Evolutionary conservation across 2,797 vertebrate genomes (phyloP).

Genomic region (Octomys mimax): DNA sequence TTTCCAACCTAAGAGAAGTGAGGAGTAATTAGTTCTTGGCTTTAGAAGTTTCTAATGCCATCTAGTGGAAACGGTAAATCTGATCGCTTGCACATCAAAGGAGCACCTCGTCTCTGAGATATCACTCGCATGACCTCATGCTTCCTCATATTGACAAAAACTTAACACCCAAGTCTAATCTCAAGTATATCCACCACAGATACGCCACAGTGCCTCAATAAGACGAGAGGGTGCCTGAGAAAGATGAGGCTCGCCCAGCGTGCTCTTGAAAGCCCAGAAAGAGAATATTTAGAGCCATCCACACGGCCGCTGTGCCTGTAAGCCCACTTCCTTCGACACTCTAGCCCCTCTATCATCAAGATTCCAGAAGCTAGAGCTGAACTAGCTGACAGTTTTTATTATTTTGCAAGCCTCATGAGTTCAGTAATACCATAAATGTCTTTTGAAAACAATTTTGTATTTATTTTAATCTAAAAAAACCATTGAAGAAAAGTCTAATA

Average conservation of each 20-base stretch:
- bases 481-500: slow-evolving; percentile 20
- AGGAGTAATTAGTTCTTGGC: slow-evolving; percentile 70
- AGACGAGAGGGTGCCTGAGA: slow-evolving; percentile 2
- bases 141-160: slow-evolving; percentile 42
- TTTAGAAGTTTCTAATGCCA: slow-evolving; percentile 84
- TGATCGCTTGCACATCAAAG: slow-evolving; percentile 62
- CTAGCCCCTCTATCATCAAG: neutral
- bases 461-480: slow-evolving; percentile 44
- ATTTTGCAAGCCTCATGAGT: slow-evolving; percentile 26
- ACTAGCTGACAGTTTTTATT: neutral
- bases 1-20: slow-evolving; percentile 73
- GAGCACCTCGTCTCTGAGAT: neutral
- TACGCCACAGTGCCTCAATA: slow-evolving; percentile 26
- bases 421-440: slow-evolving; percentile 44
- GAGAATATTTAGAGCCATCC: neutral
- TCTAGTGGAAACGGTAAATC: slow-evolving; percentile 83
- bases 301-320: neutral
- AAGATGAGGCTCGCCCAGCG: slow-evolving; percentile 55
- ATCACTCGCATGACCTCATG: neutral
- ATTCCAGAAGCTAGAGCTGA: neutral
- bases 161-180: neutral
- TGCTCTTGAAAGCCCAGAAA: neutral
- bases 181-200: slow-evolving; percentile 60
- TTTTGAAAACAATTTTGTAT: slow-evolving; percentile 11
- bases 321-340: neutral